Base-by-base conservation (phyloP, 1,140 invertebrate species). In the Drosophila chauvacae region DNA sequence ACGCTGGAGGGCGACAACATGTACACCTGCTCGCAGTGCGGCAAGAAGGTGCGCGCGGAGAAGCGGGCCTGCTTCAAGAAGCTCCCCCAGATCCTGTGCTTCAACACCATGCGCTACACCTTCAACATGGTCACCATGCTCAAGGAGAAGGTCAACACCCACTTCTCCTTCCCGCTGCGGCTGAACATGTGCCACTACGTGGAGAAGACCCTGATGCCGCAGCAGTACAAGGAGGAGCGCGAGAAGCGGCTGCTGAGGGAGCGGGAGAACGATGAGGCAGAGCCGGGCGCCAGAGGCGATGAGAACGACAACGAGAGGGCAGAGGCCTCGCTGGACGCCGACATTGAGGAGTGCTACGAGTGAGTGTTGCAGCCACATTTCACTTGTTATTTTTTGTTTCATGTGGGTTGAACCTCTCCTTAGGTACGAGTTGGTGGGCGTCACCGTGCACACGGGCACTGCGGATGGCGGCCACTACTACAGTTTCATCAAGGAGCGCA, bases 41-140 rank as follows among this genome's bases (percentile, higher is more conserved):
- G 97, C 2, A 97, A 97, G 85, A 98, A 98, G 95, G 98, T 98
- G 18, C 94, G 98, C 45, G 98, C 98, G 0, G 98, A 99, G 91
- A 98, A 98, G 93, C 93, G 98, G 55, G 98, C 98, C 1, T 99
- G 98, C 93, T 98, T 99, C 87, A 98, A 98, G 87, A 97, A 97
- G 82, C 92, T 99, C 13, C 98, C 98, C 0, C 96, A 97, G 62
- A 98, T 99, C 70, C 93, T 99, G 16, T 98, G 98, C 88, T 98
- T 99, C 90, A 99, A 99, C 91, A 99, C 98, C 1, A 98, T 99
- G 98, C 94, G 98, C n/a, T 99, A 99, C 80, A 98, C 98, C 1
- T 99, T 99, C 91, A 99, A 99, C 92, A 98, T 99, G 98, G 95
- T 98, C 1, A 99, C 98, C 0, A 98, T 99, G 97, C 94, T 97